Evolutionary conservation across 2,113 vertebrate genomes (phyloP).

Genomic region (Ovis aries): ARS-UI_Ramb_v3.0 NC_056060.1:83846001-83846500

Average conservation of each 20-base stretch:
- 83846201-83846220: background rate
- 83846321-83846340: background rate
- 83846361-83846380: background rate
- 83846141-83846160: background rate
- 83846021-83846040: background rate
- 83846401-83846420: background rate
- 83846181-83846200: background rate
- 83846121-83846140: background rate
- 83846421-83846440: background rate
- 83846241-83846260: background rate
- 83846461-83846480: background rate
- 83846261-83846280: accelerated
- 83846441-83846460: background rate
- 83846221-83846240: background rate
- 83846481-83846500: background rate
- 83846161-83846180: background rate
- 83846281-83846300: background rate
- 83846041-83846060: background rate
- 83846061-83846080: background rate
- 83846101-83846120: background rate
- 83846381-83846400: background rate
- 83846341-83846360: background rate
- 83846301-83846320: background rate
- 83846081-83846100: background rate
- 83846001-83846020: background rate